Base-by-base conservation (phyloP, 1,140 invertebrate species). In the Drosophila rhopaloa region DNA sequence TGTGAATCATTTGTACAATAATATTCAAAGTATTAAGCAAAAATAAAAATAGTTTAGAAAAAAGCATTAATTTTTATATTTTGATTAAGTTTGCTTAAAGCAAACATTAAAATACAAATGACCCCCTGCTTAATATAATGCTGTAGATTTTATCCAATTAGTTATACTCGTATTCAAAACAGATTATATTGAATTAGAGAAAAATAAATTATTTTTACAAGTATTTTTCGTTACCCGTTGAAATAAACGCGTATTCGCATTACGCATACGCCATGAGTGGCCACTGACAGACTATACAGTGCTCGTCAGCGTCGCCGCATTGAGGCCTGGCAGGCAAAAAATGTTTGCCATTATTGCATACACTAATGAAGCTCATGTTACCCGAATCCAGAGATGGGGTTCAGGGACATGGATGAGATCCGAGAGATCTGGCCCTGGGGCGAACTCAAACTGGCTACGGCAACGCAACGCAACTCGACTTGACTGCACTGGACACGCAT, bases 281-380 rank as follows among this genome's bases (percentile, higher is more conserved):
- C 71, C 66, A 80, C 71, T 47, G 76, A 70, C 72, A 76, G 63
- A 46, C 57, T 66, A 51, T 53, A 68, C 50, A 50, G 55, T 61
- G 51, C 51, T 61, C 72, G 35, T 76, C 62, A 68, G 41, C 65
- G 41, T 75, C 32, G 56, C 54, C 53, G 56, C 72, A 68, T 67
- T 79, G 37, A 71, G 80, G 84, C 80, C 72, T 90, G 85, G 81
- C 74, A 79, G 85, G 84, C 77, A 90, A 84, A 90, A 89, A 89
- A 89, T 89, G 83, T 83, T 88, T 83, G 81, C 84, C 85, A 89
- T 89, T 89, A 89, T 89, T 89, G 84, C 84, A 90, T 89, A 90
- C 84, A 89, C 84, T 89, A 89, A 89, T 89, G 84, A 89, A 89
- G 84, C 85, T 89, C 84, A 89, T 89, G 85, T 89, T 89, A 78